Evolutionary conservation across 2,797 vertebrate species (phyloP).

Genomic region (Mormyrus proboscirostris): DNA sequence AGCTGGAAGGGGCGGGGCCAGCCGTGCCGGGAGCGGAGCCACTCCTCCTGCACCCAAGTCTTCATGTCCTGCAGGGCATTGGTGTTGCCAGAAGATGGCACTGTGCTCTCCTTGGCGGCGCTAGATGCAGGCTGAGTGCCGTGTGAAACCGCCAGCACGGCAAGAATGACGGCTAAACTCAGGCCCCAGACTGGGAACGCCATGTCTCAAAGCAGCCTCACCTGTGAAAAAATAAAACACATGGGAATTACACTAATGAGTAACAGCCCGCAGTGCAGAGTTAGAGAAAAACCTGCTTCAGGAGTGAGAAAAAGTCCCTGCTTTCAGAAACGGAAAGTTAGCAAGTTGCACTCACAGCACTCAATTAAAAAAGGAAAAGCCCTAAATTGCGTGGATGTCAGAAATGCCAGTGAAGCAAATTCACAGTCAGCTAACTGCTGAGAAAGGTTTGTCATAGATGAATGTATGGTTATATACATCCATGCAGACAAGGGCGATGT

Average conservation of each 20-base stretch:
- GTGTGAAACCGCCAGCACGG: conserved; percentile 41
- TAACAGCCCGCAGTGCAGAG: too few relatives aligned
- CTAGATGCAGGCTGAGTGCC: conserved; percentile 43
- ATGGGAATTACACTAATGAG: neutral
- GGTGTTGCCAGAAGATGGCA: conserved; percentile 37
- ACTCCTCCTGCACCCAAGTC: conserved; percentile 32
- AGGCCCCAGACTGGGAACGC: conserved; percentile 48
- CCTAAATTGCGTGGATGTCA: neutral
- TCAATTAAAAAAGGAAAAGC: neutral
- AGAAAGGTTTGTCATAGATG: neutral
- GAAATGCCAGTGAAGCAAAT: neutral
- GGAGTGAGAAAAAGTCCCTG: neutral
- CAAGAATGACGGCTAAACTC: conserved; percentile 44
- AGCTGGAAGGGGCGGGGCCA: conserved; percentile 46
- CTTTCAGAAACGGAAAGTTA: neutral
- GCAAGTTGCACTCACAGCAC: neutral
- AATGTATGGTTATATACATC: neutral
- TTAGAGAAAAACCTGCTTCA: neutral
- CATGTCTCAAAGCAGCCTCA: conserved; percentile 43
- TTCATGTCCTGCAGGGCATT: conserved; percentile 64
- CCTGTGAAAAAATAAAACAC: conserved; percentile 39
- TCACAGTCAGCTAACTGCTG: neutral
- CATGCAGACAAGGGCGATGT: neutral
- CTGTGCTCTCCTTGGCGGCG: conserved; percentile 47
- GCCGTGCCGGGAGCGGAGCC: neutral